A percentile compares a stretch with the other conserved stretches of the same genome.
phyloP scores from a whole-genome alignment of 1,140 invertebrate genomes.

The Drosophila orena region DNA sequence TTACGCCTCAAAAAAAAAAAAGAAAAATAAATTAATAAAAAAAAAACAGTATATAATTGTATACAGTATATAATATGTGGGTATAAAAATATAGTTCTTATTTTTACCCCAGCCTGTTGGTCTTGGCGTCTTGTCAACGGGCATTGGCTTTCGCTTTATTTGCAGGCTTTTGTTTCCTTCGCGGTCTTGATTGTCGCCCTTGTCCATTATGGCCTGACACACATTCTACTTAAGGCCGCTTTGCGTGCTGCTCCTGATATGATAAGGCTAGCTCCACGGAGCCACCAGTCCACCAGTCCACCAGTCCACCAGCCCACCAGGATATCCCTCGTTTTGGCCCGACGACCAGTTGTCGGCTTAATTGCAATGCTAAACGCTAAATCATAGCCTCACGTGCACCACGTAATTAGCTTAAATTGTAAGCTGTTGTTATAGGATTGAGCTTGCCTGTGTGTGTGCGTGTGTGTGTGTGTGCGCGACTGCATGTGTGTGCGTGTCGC shows the following conservation, averaged over 20 bases:
- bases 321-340: background rate
- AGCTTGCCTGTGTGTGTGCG: slow-evolving; percentile 17
- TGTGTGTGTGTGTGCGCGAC: slow-evolving; percentile 1
- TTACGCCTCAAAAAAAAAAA: background rate
- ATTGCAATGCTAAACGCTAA: slow-evolving; percentile 79
- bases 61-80: background rate
- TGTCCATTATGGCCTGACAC: slow-evolving; percentile 62
- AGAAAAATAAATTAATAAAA: too few relatives aligned
- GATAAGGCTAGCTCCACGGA: slow-evolving; percentile 51
- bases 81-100: background rate
- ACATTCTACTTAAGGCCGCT: slow-evolving; percentile 35
- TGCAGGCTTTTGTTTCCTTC: slow-evolving; percentile 23
- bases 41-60: background rate
- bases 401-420: slow-evolving; percentile 82
- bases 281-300: background rate
- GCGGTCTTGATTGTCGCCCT: slow-evolving; percentile 63
- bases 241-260: slow-evolving; percentile 74
- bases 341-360: slow-evolving; percentile 51
- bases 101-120: slow-evolving; percentile 6
- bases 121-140: slow-evolving; percentile 31
- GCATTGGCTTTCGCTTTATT: slow-evolving; percentile 40
- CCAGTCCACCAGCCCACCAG: background rate
- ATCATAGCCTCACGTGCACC: slow-evolving; percentile 78
- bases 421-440: slow-evolving; percentile 66
- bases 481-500: slow-evolving; percentile 23